Percentiles rank a stretch among this genome's conserved stretches.
phyloP scores from a whole-genome alignment of 2,797 vertebrate species.

The Miichthys miiuy region DNA sequence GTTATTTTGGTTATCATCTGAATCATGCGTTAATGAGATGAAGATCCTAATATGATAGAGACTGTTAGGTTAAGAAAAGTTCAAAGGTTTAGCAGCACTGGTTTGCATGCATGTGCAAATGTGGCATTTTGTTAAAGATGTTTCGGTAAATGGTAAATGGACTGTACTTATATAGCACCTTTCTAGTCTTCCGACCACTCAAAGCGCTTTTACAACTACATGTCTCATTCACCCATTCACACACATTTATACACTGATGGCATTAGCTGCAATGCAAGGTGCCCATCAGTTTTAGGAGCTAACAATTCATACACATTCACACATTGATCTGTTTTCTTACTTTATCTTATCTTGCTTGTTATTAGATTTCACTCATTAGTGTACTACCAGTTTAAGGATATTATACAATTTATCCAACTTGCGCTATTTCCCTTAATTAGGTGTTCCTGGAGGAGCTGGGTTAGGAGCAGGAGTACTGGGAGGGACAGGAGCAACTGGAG shows the following conservation, averaged over 20 bases:
- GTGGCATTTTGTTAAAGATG: not conserved
- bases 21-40: not conserved
- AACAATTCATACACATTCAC: not conserved
- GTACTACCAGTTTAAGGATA: not conserved
- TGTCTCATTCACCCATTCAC: too few relatives aligned
- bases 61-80: not conserved
- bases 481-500: constrained; percentile 36
- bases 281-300: too few relatives aligned
- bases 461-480: constrained; percentile 34
- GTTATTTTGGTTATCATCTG: not conserved
- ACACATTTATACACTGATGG: too few relatives aligned
- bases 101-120: not conserved
- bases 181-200: too few relatives aligned
- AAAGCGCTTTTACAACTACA: too few relatives aligned
- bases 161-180: too few relatives aligned
- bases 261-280: too few relatives aligned
- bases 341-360: too few relatives aligned
- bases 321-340: not conserved
- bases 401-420: not conserved
- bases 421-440: constrained; percentile 4
- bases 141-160: not conserved
- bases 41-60: not conserved
- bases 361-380: too few relatives aligned
- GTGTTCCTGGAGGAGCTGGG: constrained; percentile 36
- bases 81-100: not conserved